Percentiles rank a stretch among this genome's conserved stretches.
These are phyloP conservation scores for Falco cherrug DNA, from an alignment of 2,797 vertebrate species.

Conservation along the genomic window DNA sequence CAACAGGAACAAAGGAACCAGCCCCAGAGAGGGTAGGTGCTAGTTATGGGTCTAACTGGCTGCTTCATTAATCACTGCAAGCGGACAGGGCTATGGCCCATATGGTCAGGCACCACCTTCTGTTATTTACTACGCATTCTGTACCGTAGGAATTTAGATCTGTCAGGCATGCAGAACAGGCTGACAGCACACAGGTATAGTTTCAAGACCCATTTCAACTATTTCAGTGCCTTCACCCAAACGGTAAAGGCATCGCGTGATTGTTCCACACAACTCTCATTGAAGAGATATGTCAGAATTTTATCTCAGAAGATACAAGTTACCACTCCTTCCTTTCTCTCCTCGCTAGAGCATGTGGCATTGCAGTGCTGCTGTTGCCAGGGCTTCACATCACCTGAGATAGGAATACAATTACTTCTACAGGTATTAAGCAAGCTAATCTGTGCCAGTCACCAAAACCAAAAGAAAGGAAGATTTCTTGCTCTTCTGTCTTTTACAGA, in stretches of 20 bases:
- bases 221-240: background rate
- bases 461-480: background rate
- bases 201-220: background rate
- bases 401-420: background rate
- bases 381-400: background rate
- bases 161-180: background rate
- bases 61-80: background rate
- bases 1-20: slow-evolving; percentile 14
- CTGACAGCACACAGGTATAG: background rate
- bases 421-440: background rate
- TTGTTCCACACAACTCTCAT: background rate
- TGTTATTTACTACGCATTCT: background rate
- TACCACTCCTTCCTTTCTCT: background rate
- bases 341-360: background rate
- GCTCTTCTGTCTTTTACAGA: background rate
- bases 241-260: background rate
- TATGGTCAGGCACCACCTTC: background rate
- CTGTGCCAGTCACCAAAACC: background rate
- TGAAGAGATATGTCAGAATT: background rate
- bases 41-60: background rate
- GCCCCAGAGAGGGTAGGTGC: background rate
- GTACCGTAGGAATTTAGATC: background rate
- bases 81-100: background rate
- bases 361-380: background rate
- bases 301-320: background rate